Percentiles rank a stretch among this genome's conserved stretches.
These are phyloP conservation scores for Eupristina koningsbergeri DNA, from an alignment of 1,140 invertebrate species.

Conservation along the genomic window DNA sequence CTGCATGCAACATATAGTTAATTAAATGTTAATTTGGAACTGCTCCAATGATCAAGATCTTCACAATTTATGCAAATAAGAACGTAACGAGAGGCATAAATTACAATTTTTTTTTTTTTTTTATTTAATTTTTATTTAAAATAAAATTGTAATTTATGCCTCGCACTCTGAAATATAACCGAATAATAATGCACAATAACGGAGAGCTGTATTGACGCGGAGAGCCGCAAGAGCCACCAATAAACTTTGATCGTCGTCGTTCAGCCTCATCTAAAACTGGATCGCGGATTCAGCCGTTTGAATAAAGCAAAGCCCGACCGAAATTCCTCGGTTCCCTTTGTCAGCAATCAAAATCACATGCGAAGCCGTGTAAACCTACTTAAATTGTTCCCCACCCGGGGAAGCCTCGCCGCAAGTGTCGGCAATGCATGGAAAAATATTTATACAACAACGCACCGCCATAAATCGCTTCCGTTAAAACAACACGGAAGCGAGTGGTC, in stretches of 20 bases:
- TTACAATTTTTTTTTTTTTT: too few species aligned
- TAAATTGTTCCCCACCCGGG: neutral
- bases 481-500: neutral
- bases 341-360: neutral
- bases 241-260: neutral
- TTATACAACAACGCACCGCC: constrained; percentile 10
- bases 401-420: neutral
- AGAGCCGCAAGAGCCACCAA: too few species aligned
- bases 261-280: neutral
- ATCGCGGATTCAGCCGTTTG: neutral
- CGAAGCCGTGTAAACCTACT: neutral
- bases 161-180: too few species aligned
- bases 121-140: too few species aligned
- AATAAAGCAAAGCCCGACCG: neutral
- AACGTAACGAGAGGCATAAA: neutral
- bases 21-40: neutral
- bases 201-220: too few species aligned
- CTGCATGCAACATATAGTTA: neutral
- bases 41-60: neutral
- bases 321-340: neutral
- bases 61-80: neutral
- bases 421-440: neutral
- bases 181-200: too few species aligned
- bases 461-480: constrained; percentile 6
- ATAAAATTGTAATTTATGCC: too few species aligned